These are phyloP conservation scores for Hemicordylus capensis DNA, from an alignment of 2,113 vertebrate species.

Conservation along the genomic window DNA sequence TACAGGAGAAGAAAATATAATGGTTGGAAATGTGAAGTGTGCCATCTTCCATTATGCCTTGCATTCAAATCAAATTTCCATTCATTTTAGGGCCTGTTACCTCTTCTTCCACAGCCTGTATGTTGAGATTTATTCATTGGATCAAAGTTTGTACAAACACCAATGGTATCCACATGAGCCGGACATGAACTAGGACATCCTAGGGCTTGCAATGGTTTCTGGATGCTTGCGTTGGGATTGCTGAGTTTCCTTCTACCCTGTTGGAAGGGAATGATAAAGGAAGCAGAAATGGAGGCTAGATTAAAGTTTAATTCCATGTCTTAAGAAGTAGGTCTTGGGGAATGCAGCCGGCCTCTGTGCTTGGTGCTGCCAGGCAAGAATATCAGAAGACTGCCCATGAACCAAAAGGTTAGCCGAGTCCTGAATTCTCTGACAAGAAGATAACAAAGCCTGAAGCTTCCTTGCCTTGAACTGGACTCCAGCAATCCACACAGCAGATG, in stretches of 20 bases:
- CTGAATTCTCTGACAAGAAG: neutral
- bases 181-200: neutral
- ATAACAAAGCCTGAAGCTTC: neutral
- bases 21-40: neutral
- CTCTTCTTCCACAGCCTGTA: neutral
- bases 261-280: neutral
- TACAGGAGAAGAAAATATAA: neutral
- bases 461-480: conserved; percentile 20
- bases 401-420: neutral
- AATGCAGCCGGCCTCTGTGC: neutral
- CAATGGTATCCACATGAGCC: neutral
- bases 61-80: neutral
- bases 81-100: neutral
- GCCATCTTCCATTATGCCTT: neutral
- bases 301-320: conserved; percentile 25
- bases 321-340: conserved; percentile 16
- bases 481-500: conserved; percentile 21
- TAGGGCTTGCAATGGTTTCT: too few species aligned
- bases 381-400: conserved; percentile 16
- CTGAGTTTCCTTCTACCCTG: neutral
- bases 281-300: neutral
- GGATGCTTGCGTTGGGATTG: neutral
- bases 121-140: neutral
- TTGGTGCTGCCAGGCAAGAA: neutral
- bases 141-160: neutral